Evolutionary conservation across 2,888 invertebrate genomes (phyloP).

Genomic region (Onchidella celtica): DNA sequence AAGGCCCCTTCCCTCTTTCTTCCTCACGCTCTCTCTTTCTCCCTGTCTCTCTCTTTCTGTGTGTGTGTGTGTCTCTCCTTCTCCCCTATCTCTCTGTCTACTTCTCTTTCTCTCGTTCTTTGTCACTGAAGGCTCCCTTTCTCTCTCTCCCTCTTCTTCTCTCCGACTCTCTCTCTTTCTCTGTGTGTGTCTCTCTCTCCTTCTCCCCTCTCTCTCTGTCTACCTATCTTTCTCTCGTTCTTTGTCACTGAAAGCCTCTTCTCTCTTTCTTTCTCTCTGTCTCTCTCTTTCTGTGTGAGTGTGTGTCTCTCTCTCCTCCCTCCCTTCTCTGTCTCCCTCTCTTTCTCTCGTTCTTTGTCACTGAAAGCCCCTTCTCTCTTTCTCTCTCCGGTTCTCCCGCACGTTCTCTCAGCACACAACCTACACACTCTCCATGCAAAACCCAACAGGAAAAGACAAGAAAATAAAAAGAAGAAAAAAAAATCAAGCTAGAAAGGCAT

Average conservation of each 20-base stretch:
- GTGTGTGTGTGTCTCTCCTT: background rate
- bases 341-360: background rate
- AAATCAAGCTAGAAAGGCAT: too few species aligned
- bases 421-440: too few species aligned
- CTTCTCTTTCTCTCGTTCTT: background rate
- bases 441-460: too few species aligned
- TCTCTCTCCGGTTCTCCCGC: background rate
- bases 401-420: too few species aligned
- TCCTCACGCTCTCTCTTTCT: background rate
- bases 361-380: background rate
- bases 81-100: background rate
- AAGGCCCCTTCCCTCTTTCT: background rate
- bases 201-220: background rate
- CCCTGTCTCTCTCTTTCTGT: background rate
- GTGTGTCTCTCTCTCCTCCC: background rate
- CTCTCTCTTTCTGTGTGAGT: too few species aligned
- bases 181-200: background rate
- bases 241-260: background rate
- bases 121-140: background rate
- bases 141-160: too few species aligned
- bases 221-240: too few species aligned
- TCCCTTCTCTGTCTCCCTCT: too few species aligned
- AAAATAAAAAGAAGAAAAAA: too few species aligned
- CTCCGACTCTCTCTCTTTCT: background rate
- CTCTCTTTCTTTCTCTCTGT: too few species aligned